Base-by-base conservation (phyloP, 2,113 vertebrate genomes). In the Phaethornis superciliosus region DNA sequence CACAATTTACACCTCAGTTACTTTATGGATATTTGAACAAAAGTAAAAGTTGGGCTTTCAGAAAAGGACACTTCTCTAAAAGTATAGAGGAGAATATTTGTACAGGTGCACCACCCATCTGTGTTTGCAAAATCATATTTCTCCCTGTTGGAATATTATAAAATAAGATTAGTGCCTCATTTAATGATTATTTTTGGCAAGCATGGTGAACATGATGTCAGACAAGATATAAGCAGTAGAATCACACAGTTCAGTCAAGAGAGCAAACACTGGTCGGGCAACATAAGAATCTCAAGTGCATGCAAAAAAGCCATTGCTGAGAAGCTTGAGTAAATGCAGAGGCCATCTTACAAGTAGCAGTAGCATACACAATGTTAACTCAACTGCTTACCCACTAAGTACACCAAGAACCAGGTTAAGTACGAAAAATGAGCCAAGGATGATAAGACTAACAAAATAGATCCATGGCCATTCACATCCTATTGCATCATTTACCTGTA, bases 391-490 rank as follows among this genome's bases (percentile, higher is more conserved):
- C 99, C 99, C 99, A 99, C 99, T 99, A 95, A 99, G 98, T 96
- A 99, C 99, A 99, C 99, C 99, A 98, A 99, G 98, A 97, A 99
- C 99, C 98, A 99, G 99, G 98, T 99, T 99, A 98, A 99, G 98
- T 97, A 99, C 99, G 98, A 99, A 99, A 99, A 99, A 99, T 98
- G 99, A 99, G 97, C 99, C 99, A 98, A 99, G 98, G 98, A 99
- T 99, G 98, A 99, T 99, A 97, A 99, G 98, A 99, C 99, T 99
- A 99, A 99, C 99, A 99, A 99, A 99, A 99, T 99, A 99, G 98
- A 99, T 98, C 99, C 98, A 99, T 51, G 99, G 99, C 82, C 98
- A 99, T 97, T 99, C 99, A 97, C 98, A 99, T 98, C 99, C 99
- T 95, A 99, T 99, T 97, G 99, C 98, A 96, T 99, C 99, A 97